phyloP scores from a whole-genome alignment of 2,888 invertebrate genomes.

The Synanthedon myopaeformis region DNA sequence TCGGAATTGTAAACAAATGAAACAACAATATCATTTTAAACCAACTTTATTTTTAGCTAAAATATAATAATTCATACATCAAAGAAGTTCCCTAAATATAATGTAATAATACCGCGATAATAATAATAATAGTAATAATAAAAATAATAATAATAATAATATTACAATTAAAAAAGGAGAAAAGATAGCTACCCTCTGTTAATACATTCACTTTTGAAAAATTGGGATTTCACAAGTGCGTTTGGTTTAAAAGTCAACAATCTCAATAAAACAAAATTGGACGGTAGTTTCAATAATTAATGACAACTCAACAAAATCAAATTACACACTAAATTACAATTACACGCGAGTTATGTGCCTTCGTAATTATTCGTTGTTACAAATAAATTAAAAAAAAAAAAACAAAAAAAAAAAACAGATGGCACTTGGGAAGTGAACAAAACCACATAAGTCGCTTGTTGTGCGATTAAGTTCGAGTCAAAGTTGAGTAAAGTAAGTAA shows the following conservation, averaged over 20 bases:
- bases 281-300: constrained; percentile 33
- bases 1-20: constrained; percentile 18
- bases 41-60: constrained; percentile 72
- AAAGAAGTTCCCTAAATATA: constrained; percentile 64
- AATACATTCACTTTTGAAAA: constrained; percentile 21
- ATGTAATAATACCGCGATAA: constrained; percentile 56
- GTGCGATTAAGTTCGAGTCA: background rate
- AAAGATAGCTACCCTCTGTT: constrained; percentile 42
- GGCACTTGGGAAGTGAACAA: constrained; percentile 2
- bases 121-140: constrained; percentile 28
- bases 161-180: constrained; percentile 20
- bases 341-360: background rate
- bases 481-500: background rate
- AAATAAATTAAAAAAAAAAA: constrained; percentile 5
- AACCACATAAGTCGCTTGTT: constrained; percentile 3
- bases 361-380: constrained; percentile 6
- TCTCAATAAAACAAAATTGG: constrained; percentile 28
- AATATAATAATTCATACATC: constrained; percentile 71
- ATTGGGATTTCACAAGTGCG: constrained; percentile 16
- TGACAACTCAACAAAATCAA: constrained; percentile 1
- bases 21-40: constrained; percentile 52
- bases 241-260: constrained; percentile 34
- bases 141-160: constrained; percentile 3
- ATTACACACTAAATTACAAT: constrained; percentile 4
- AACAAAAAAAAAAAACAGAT: too few relatives aligned